Evolutionary conservation across 2,888 invertebrate genomes (phyloP), one percentile per base, ranked within the genome.

Genomic region (Dorcus parallelipipedus): DNA sequence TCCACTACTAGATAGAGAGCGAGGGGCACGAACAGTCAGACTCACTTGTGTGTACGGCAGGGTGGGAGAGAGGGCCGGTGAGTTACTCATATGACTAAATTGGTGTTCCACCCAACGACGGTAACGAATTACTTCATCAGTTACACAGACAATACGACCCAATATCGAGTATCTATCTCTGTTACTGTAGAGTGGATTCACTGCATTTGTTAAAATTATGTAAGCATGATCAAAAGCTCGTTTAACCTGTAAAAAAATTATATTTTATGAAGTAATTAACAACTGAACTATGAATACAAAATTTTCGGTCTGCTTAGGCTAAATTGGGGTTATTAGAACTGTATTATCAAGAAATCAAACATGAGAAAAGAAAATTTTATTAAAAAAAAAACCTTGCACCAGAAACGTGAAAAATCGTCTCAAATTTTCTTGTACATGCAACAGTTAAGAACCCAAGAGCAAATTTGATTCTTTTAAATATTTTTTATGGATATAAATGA

Each of bases 141-240:
- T 95, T 58, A 97, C 91, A 70, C 93, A 87, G 70, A 97, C 86
- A 68, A 97, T 91, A 70, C 97, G 88, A 41, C 95, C 96, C 69
- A 97, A 84, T 79, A 93, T 90, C 63, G 85, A 84, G 71, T 82
- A 78, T 63, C 81, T 81, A 67, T 87, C 83, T 69, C 83, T 81
- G 69, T 78, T 79, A 62, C 78, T 75, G 66, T 82, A 80, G 42
- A 80, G 71, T 9, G 78, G 76, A 64, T 74, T 87, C 62, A 90
- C 89, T 63, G 90, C 90, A 77, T 89, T 89, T 69, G 89, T 86
- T 69, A 95, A 83, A 69, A 89, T 87, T 62, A 90, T 86, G 80
- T 93, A 97, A 60, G 98, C 98, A 83, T 94, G 95, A 80, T 96
- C 96, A 82, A 98, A 99, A 61, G 97, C 95, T 81, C 93, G 90